Evolutionary conservation across 2,888 invertebrate genomes (phyloP), one percentile per base, ranked within the genome.

Genomic region (Mesopsocus fuscifrons): DNA sequence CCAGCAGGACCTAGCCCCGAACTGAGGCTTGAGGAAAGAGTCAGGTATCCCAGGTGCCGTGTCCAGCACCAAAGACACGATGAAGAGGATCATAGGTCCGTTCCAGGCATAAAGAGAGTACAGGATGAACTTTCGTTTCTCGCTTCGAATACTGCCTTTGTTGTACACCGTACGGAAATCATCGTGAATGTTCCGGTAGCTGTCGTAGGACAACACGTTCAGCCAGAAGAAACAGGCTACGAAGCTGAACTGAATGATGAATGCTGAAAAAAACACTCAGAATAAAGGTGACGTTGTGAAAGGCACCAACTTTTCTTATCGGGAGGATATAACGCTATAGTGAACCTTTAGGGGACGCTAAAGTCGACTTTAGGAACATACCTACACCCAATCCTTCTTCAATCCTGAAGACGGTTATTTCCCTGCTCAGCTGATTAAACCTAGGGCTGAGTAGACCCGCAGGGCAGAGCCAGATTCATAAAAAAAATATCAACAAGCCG

Each of bases 221-320:
- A 75, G 59, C 75, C 75, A 76, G 61, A 73, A 72, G 60, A 74
- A 75, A 53, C 72, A 71, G 31, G 73, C 70, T 41, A 74, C 64
- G 58, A 74, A 74, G 2, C 71, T 70, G 54, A 74, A 71, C 55
- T 75, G 72, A 52, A 74, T 72, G 50, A 71, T 57, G 57, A 72
- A 73, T 8, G 72, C 74, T 75, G 66, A 50, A 67, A 69, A 49
- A 57, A 58, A 57, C n/a, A n/a, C n/a, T 50, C 26, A 42, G 44
- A 45, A 49, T n/a, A n/a, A n/a, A n/a, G n/a, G n/a, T n/a, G n/a
- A n/a, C n/a, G n/a, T n/a, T n/a, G n/a, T n/a, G n/a, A n/a, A n/a
- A n/a, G n/a, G n/a, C n/a, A n/a, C n/a, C n/a, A n/a, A n/a, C n/a
- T n/a, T n/a, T n/a, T n/a, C n/a, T n/a, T n/a, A n/a, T n/a, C n/a